These are phyloP conservation scores for Siniperca obscura DNA, from an alignment of 2,797 vertebrate species.

Conservation along the genomic window DNA sequence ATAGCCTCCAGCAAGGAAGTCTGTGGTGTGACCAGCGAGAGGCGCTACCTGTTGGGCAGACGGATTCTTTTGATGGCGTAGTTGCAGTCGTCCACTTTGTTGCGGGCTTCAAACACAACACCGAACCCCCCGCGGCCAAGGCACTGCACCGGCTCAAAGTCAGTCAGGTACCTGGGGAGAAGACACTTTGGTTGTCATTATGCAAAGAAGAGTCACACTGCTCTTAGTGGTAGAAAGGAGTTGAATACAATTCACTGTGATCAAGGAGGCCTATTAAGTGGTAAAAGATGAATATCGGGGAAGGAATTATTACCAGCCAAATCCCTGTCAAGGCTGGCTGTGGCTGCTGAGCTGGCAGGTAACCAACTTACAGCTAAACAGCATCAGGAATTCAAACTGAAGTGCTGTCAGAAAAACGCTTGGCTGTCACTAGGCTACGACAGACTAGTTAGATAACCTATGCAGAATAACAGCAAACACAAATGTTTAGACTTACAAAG, in stretches of 20 bases:
- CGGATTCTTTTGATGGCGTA: constrained; percentile 99
- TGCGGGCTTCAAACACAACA: constrained; percentile 97
- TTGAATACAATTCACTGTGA: background rate
- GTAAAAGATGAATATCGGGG: constrained; percentile 25
- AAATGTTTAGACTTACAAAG: background rate
- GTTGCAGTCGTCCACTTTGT: constrained; percentile 99
- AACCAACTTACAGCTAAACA: constrained; percentile 8
- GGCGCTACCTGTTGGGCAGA: constrained; percentile 93
- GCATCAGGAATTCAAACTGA: constrained; percentile 1
- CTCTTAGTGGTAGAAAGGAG: background rate
- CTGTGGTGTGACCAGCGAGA: constrained; percentile 3
- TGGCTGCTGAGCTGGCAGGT: constrained; percentile 18
- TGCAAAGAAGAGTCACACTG: background rate
- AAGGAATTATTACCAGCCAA: constrained; percentile 1
- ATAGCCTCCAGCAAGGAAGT: constrained; percentile 37
- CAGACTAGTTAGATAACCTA: background rate
- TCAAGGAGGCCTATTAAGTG: background rate
- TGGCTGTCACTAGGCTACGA: background rate
- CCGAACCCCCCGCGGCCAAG: constrained; percentile 97
- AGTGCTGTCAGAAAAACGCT: background rate
- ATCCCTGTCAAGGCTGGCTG: background rate
- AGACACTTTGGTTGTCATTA: constrained; percentile 33
- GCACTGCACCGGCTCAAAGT: constrained; percentile 98
- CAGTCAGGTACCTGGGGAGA: constrained; percentile 92
- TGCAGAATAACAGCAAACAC: background rate